Base-by-base conservation (phyloP, 2,797 vertebrate species). In the Malurus splendens region DNA sequence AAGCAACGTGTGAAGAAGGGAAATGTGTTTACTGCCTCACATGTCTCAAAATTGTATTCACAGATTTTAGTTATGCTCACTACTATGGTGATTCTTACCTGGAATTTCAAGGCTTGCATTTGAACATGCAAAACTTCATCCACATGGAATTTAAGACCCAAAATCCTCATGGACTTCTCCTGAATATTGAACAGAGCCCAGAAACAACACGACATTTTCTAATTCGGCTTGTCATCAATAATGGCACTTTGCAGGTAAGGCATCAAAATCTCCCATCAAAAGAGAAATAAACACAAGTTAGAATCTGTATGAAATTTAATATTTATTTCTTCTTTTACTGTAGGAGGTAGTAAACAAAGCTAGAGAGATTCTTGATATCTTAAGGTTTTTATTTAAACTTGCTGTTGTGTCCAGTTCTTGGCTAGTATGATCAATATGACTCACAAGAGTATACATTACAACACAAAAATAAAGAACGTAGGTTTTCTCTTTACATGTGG, bases 41-140 rank as follows among this genome's bases (percentile, higher is more conserved):
- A 17, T 82, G 5, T 94, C 47, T 91, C 44, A 86, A 89, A 89
- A 66, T 92, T 95, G 8, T 78, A 2, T 94, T 79, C 48, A 74
- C 93, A 98, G 97, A 97, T 95, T 94, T 96, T 65, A 97, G 88
- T 84, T 97, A 96, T 75, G 64, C 94, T 77, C 94, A 28, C 18
- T 98, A 98, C 93, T 96, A 97, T 42, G 98, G 98, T 44, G 90
- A 98, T 93, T 98, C 98, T 38, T 98, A 97, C 90, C 92, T 98
- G 96, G 97, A 98, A 96, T 98, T 99, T 96, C 93, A 96, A 71
- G 96, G 97, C 56, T 94, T 98, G 75, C 85, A 93, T 93, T 96
- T 98, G 56, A 92, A 89, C 10, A n/a, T 66, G 27, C 77, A 97
- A 87, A 98, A 97, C 89, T 97, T 96, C 78, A 97, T 98, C 64